Conservation (phyloP, 2,797 vertebrate genomes). For the Myotis myotis region DNA sequence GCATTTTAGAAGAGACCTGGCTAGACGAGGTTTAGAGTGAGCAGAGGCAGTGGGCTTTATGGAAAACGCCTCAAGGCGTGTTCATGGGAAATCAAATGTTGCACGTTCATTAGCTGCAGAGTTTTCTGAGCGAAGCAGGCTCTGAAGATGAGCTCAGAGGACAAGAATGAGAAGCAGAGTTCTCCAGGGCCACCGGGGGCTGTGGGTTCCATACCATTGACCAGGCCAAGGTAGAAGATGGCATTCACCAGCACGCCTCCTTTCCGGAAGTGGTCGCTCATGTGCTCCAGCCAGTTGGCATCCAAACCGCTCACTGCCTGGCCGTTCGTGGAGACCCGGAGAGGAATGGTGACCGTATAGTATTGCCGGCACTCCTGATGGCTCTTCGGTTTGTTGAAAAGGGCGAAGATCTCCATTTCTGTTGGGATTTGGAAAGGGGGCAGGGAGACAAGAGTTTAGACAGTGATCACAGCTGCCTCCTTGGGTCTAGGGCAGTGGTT, state of each 20-base stretch:
- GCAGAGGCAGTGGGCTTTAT: not conserved
- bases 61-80: not conserved
- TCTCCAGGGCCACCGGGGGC: slow-evolving; percentile 16
- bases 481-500: not conserved
- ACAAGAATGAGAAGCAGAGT: not conserved
- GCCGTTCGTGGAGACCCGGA: slow-evolving; percentile 90
- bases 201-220: slow-evolving; percentile 87
- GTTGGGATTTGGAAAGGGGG: slow-evolving; percentile 40
- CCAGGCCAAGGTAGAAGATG: slow-evolving; percentile 91
- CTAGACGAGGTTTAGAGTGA: not conserved
- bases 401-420: slow-evolving; percentile 91
- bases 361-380: slow-evolving; percentile 89
- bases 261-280: slow-evolving; percentile 98
- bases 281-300: slow-evolving; percentile 98
- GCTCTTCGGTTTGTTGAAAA: slow-evolving; percentile 93
- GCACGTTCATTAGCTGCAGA: not conserved
- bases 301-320: slow-evolving; percentile 91
- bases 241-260: slow-evolving; percentile 94
- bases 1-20: slow-evolving; percentile 52
- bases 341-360: slow-evolving; percentile 95
- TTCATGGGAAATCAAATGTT: slow-evolving; percentile 29
- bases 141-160: not conserved
- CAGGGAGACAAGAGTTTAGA: not conserved
- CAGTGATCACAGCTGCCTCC: not conserved
- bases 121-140: not conserved